A percentile compares a stretch with the other conserved stretches of the same genome.
phyloP scores from a whole-genome alignment of 2,797 vertebrate species.

The Poeciliopsis presidionis region DNA sequence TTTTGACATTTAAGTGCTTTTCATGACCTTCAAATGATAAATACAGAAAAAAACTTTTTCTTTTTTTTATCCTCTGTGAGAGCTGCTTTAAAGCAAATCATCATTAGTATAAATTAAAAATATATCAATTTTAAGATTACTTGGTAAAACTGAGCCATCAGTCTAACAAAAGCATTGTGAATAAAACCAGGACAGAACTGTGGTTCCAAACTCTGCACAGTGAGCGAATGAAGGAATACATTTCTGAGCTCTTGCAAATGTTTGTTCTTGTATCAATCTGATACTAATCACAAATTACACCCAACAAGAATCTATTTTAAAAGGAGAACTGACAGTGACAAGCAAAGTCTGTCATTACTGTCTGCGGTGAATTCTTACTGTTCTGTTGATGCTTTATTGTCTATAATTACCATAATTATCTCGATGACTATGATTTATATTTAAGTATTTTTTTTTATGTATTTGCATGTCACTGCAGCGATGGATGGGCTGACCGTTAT shows the following conservation, averaged over 20 bases:
- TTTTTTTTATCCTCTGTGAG: not conserved
- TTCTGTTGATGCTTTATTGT: constrained; percentile 13
- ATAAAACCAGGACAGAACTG: not conserved
- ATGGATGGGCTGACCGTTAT: constrained; percentile 98
- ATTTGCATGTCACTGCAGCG: constrained; percentile 74
- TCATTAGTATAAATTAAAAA: not conserved
- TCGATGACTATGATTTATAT: not conserved
- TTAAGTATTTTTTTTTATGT: not conserved
- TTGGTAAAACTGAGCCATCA: not conserved
- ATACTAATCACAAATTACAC: constrained; percentile 19
- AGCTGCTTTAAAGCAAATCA: constrained; percentile 1
- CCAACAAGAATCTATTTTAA: constrained; percentile 16
- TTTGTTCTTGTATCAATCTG: not conserved
- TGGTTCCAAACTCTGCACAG: not conserved
- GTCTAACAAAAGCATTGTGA: not conserved
- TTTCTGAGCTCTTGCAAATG: constrained; percentile 2
- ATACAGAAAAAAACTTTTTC: not conserved
- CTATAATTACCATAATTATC: not conserved
- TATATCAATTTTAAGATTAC: not conserved
- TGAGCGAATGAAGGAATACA: not conserved
- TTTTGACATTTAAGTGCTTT: not conserved
- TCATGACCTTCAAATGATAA: not conserved
- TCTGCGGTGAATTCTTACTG: constrained; percentile 5
- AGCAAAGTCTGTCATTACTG: constrained; percentile 7
- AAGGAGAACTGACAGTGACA: constrained; percentile 2